A percentile compares a stretch with the other conserved stretches of the same genome.
These are phyloP conservation scores for Onychorhynchus coronatus DNA, from an alignment of 2,113 vertebrate genomes.

Conservation along the genomic window DNA sequence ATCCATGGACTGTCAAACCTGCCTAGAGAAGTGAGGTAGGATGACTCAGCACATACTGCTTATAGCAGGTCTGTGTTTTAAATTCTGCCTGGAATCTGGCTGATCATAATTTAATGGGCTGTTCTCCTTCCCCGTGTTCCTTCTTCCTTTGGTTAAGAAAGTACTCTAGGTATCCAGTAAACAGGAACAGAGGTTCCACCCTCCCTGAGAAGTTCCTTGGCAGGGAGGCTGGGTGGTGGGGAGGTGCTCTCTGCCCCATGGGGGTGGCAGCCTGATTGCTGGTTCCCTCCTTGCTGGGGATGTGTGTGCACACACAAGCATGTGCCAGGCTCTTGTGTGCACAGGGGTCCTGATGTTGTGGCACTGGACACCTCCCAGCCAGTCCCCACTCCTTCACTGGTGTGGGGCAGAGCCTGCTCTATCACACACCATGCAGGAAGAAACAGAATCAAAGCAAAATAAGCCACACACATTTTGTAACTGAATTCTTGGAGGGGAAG, in stretches of 20 bases:
- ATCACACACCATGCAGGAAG: not conserved
- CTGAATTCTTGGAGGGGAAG: not conserved
- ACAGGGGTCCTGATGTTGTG: not conserved
- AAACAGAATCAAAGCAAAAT: not conserved
- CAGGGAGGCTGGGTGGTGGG: rapidly evolving
- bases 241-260: not conserved
- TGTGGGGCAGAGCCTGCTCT: not conserved
- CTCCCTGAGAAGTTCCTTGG: not conserved
- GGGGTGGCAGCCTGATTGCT: not conserved
- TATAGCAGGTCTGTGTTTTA: not conserved
- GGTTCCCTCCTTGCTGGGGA: not conserved
- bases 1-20: not conserved
- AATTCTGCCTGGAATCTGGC: not conserved
- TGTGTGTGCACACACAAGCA: rapidly evolving
- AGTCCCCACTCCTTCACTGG: no score
- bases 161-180: not conserved
- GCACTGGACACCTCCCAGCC: not conserved
- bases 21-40: not conserved
- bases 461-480: not conserved
- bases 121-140: not conserved
- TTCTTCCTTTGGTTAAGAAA: not conserved
- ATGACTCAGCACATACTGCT: not conserved
- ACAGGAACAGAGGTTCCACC: not conserved
- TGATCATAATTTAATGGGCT: not conserved
- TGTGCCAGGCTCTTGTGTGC: not conserved